Evolutionary conservation across 1,140 invertebrate species (phyloP).

Genomic region (Spodoptera litura): DNA sequence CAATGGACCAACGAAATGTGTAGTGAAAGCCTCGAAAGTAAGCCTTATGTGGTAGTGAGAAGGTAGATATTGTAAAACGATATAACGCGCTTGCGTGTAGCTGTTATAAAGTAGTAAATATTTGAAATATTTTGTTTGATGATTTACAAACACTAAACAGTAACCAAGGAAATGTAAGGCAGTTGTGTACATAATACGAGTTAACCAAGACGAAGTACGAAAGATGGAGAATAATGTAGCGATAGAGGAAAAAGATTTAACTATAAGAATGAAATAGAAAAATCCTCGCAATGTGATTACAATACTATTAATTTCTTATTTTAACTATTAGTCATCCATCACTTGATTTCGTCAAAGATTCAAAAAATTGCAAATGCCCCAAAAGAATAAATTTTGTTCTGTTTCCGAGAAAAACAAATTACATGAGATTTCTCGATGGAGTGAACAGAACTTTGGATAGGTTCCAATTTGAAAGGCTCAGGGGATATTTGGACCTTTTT

Average conservation of each 20-base stretch:
- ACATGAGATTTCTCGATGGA: not conserved
- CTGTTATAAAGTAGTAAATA: slow-evolving; percentile 51
- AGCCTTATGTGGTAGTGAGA: slow-evolving; percentile 32
- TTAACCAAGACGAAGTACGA: slow-evolving; percentile 17
- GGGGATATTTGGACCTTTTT: too few relatives aligned
- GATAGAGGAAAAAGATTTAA: slow-evolving; percentile 8
- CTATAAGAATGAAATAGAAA: not conserved
- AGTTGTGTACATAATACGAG: slow-evolving; percentile 54
- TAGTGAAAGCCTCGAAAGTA: not conserved
- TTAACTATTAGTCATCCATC: not conserved
- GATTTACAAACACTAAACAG: slow-evolving; percentile 62
- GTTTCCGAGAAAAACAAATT: not conserved
- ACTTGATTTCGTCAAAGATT: too few relatives aligned
- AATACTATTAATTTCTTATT: too few relatives aligned
- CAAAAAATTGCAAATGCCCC: not conserved
- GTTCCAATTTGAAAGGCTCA: not conserved
- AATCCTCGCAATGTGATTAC: too few relatives aligned
- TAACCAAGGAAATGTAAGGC: slow-evolving; percentile 58
- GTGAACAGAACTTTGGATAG: not conserved
- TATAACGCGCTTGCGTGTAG: slow-evolving; percentile 55
- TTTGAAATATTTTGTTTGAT: slow-evolving; percentile 63
- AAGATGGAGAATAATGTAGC: not conserved
- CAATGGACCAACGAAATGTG: slow-evolving; percentile 56
- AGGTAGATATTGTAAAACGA: slow-evolving; percentile 33
- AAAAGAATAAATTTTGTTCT: not conserved